phyloP scores from a whole-genome alignment of 2,113 vertebrate genomes.

The Solenodon paradoxus region DNA sequence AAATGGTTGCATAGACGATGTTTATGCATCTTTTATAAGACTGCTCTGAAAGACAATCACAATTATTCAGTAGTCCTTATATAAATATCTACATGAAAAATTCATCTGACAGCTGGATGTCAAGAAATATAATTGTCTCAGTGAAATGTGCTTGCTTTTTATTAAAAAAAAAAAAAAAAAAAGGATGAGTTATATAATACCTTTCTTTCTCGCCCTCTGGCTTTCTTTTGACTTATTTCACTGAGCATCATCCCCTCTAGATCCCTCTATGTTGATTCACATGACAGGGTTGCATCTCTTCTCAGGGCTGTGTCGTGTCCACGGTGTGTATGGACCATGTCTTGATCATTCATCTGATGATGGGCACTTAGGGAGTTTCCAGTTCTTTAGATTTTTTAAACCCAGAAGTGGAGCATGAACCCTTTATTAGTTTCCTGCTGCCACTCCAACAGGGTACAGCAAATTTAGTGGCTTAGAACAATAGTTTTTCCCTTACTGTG shows the following conservation, averaged over 20 bases:
- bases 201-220: slow-evolving; percentile 21
- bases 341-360: no score
- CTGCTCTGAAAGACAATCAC: slow-evolving; percentile 52
- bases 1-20: slow-evolving; percentile 2
- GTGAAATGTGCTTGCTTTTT: slow-evolving; percentile 66
- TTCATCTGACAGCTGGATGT: slow-evolving; percentile 70
- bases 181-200: slow-evolving; percentile 63
- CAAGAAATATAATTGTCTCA: slow-evolving; percentile 69
- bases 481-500: background rate
- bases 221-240: no score
- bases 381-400: no score
- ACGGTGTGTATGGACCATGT: no score
- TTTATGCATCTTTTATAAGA: slow-evolving; percentile 27
- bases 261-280: no score
- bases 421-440: no score
- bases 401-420: background rate
- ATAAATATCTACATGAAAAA: slow-evolving; percentile 71
- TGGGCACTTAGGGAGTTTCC: no score
- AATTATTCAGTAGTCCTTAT: slow-evolving; percentile 67
- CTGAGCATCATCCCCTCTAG: no score
- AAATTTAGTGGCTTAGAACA: background rate
- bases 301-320: no score
- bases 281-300: no score
- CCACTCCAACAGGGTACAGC: no score
- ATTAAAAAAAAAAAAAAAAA: no score